phyloP scores from a whole-genome alignment of 37 sponge, comb jelly and placozoan genomes.

The Geodia barretti region DNA sequence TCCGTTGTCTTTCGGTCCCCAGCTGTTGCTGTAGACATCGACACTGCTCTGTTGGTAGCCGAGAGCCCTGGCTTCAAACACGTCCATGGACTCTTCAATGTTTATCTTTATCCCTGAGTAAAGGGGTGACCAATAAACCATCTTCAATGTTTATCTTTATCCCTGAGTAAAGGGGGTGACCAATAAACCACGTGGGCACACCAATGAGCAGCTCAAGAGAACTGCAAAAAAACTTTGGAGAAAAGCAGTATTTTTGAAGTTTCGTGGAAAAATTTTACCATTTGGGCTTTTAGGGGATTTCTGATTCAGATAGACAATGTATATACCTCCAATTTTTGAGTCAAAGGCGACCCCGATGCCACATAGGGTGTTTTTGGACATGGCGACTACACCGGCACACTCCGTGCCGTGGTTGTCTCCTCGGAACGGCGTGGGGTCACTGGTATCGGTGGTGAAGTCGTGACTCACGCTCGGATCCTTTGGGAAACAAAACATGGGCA shows the following conservation, averaged over 20 bases:
- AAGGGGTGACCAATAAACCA: background rate
- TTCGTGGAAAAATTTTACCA: too few relatives aligned
- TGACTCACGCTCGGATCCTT: slow-evolving; percentile 78
- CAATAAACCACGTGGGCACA: background rate
- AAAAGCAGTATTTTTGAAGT: too few relatives aligned
- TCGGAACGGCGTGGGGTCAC: slow-evolving; percentile 40
- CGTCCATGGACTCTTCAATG: slow-evolving; percentile 45
- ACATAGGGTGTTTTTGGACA: slow-evolving; percentile 76
- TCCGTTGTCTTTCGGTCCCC: slow-evolving; percentile 95
- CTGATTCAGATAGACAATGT: too few relatives aligned
- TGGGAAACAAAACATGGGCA: too few relatives aligned
- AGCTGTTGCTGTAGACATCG: slow-evolving; percentile 91
- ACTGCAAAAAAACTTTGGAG: too few relatives aligned
- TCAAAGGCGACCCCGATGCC: slow-evolving; percentile 83
- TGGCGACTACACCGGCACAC: slow-evolving; percentile 88
- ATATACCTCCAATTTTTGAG: slow-evolving; percentile 76
- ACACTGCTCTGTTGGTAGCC: slow-evolving; percentile 54
- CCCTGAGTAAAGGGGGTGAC: background rate
- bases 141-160: background rate
- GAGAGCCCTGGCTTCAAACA: slow-evolving; percentile 72
- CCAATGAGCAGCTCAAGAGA: too few relatives aligned
- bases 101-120: slow-evolving; percentile 3
- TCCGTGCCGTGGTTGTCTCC: slow-evolving; percentile 89
- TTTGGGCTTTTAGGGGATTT: too few relatives aligned
- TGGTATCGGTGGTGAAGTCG: slow-evolving; percentile 67